phyloP scores from a whole-genome alignment of 2,113 vertebrate genomes.

The Coregonus clupeaformis region DNA sequence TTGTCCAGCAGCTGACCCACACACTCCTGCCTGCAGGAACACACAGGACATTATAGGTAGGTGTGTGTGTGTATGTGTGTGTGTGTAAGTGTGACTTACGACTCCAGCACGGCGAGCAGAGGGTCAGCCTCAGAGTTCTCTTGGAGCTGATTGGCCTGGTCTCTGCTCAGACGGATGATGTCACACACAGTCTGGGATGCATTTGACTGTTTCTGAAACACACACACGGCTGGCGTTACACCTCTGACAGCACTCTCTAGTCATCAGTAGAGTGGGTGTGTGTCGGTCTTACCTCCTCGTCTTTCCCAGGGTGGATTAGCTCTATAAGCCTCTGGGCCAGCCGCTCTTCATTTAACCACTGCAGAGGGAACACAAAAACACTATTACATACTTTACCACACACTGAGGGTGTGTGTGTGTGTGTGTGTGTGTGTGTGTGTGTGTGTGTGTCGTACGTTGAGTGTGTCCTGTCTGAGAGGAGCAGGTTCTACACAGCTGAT shows the following conservation, averaged over 20 bases:
- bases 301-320: constrained; percentile 86
- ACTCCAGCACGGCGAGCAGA: constrained; percentile 87
- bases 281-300: constrained; percentile 85
- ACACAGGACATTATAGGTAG: constrained; percentile 5
- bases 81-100: constrained; percentile 76
- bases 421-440: not conserved
- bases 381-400: not conserved
- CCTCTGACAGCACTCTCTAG: not conserved
- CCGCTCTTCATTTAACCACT: constrained; percentile 95
- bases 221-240: not conserved
- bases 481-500: constrained; percentile 94
- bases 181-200: constrained; percentile 95
- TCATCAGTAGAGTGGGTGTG: not conserved
- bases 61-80: not conserved
- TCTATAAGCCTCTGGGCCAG: constrained; percentile 89
- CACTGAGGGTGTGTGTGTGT: not conserved
- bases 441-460: constrained; percentile 76
- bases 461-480: constrained; percentile 85
- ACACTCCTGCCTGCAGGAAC: constrained; percentile 82
- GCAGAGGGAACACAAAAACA: constrained; percentile 26
- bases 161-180: constrained; percentile 90
- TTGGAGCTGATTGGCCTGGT: constrained; percentile 88
- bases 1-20: constrained; percentile 91
- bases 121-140: constrained; percentile 87
- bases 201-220: constrained; percentile 88